Percentiles rank a stretch among this genome's conserved stretches.
These are phyloP conservation scores for Hippocampus barbouri DNA, from an alignment of 2,113 vertebrate species.

Conservation along the genomic window DNA sequence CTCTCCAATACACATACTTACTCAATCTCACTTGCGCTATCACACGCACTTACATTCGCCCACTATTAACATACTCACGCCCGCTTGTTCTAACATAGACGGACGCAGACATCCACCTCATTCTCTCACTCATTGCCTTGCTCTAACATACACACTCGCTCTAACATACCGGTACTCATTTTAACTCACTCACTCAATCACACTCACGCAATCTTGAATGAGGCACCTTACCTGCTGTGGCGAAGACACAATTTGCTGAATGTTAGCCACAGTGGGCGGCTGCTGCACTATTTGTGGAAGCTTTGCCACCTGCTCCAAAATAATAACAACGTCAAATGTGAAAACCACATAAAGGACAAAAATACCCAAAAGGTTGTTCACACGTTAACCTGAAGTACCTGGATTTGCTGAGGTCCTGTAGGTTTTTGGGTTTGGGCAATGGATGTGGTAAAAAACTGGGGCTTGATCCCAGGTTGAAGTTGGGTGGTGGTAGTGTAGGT, in stretches of 20 bases:
- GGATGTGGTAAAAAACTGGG: slow-evolving; percentile 86
- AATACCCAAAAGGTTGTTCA: no score
- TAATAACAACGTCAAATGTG: slow-evolving; percentile 33
- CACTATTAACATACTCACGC: no score
- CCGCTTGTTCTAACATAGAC: no score
- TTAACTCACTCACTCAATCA: background rate
- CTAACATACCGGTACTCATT: no score
- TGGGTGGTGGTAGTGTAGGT: slow-evolving; percentile 79
- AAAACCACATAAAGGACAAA: slow-evolving; percentile 14
- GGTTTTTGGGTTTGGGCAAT: slow-evolving; percentile 86
- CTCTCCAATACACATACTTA: no score
- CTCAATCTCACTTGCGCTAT: no score
- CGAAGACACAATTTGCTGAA: slow-evolving; percentile 86
- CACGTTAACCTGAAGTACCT: slow-evolving; percentile 65
- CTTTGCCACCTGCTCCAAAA: slow-evolving; percentile 77
- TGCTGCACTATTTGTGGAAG: slow-evolving; percentile 83
- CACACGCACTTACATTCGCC: no score
- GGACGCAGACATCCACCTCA: no score
- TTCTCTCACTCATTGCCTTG: no score
- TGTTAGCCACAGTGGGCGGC: slow-evolving; percentile 76
- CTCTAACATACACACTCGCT: no score
- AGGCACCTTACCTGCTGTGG: slow-evolving; percentile 79
- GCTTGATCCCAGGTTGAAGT: slow-evolving; percentile 85
- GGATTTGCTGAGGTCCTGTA: slow-evolving; percentile 84
- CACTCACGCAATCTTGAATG: background rate